A percentile compares a stretch with the other conserved stretches of the same genome.
Conservation (phyloP, 2,113 vertebrate species). For the Cygnus buccinator region DNA sequence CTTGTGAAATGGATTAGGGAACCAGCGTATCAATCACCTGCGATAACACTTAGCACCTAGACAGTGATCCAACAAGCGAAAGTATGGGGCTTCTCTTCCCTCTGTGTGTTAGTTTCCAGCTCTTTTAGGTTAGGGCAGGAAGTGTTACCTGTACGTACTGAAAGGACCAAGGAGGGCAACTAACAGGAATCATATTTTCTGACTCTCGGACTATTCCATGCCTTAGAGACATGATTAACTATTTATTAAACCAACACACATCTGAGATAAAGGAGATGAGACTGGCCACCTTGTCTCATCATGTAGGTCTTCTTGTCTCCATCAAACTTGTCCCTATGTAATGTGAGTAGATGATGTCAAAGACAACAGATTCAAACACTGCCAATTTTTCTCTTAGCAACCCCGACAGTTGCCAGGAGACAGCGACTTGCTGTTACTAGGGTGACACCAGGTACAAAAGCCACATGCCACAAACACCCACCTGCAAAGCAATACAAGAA, state of each 20-base stretch:
- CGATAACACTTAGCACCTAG: neutral
- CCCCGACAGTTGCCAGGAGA: conserved; percentile 47
- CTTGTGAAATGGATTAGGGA: neutral
- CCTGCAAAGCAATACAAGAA: neutral
- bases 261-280: neutral
- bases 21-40: neutral
- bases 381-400: conserved; percentile 21
- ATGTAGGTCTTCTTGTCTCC: neutral
- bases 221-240: neutral
- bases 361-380: neutral
- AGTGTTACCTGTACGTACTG: neutral
- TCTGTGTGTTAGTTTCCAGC: neutral
- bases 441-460: conserved; percentile 33
- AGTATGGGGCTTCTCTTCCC: neutral
- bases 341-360: neutral
- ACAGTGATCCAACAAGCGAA: neutral
- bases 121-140: neutral
- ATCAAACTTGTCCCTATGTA: neutral
- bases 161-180: neutral
- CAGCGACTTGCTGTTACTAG: neutral
- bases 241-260: neutral
- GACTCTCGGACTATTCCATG: neutral
- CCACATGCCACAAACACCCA: neutral
- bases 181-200: neutral
- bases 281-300: neutral